A percentile compares a stretch with the other conserved stretches of the same genome.
phyloP scores from a whole-genome alignment of 2,888 invertebrate species.

The Apotomis turbidana region DNA sequence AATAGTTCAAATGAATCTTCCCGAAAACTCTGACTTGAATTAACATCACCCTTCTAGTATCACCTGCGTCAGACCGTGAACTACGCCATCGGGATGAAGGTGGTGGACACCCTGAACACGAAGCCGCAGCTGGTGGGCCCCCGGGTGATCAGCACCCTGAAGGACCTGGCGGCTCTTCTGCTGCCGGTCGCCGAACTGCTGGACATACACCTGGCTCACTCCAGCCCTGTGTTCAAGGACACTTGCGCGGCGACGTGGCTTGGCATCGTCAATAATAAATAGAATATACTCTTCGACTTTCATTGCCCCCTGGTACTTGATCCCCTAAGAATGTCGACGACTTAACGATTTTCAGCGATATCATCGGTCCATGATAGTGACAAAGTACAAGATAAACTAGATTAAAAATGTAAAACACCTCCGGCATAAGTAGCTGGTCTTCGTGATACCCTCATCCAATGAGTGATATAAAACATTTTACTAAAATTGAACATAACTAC shows the following conservation, averaged over 20 bases:
- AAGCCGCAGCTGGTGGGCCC: slow-evolving; percentile 69
- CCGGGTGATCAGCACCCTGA: slow-evolving; percentile 66
- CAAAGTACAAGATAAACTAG: too few relatives aligned
- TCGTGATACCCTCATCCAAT: too few relatives aligned
- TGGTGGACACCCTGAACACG: slow-evolving; percentile 62
- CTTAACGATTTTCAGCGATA: too few relatives aligned
- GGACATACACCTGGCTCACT: slow-evolving; percentile 71
- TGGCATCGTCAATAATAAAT: slow-evolving; percentile 73
- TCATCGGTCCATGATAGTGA: too few relatives aligned
- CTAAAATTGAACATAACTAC: too few relatives aligned
- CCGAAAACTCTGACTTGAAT: too few relatives aligned
- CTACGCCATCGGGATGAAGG: slow-evolving; percentile 61
- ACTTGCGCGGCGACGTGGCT: slow-evolving; percentile 71
- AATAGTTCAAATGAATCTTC: too few relatives aligned
- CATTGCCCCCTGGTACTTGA: neutral
- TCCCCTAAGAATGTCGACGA: too few relatives aligned
- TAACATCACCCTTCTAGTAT: slow-evolving; percentile 55
- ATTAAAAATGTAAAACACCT: too few relatives aligned
- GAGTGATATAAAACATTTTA: too few relatives aligned
- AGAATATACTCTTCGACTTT: neutral
- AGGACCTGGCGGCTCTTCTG: slow-evolving; percentile 61
- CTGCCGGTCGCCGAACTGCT: slow-evolving; percentile 70
- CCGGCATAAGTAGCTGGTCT: too few relatives aligned
- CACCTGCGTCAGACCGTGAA: slow-evolving; percentile 72
- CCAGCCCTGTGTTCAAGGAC: slow-evolving; percentile 73